Evolutionary conservation across 2,797 vertebrate species (phyloP).

Genomic region (Euthynnus affinis): DNA sequence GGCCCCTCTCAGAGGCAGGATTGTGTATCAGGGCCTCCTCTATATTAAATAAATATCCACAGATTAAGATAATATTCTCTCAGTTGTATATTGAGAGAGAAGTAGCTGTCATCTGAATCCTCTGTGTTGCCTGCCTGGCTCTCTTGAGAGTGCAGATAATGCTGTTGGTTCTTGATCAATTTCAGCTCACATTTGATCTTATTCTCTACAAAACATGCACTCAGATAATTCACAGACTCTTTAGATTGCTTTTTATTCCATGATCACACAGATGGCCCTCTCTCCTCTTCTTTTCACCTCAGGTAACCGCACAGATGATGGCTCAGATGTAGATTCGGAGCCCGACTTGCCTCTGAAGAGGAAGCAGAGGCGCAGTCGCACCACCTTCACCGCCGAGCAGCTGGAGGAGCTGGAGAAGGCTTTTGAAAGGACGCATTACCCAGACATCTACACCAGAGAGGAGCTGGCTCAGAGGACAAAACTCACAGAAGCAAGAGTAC

Average conservation of each 20-base stretch:
- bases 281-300: slow-evolving; percentile 47
- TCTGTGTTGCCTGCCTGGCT: slow-evolving; percentile 51
- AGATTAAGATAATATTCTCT: slow-evolving; percentile 86
- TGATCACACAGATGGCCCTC: slow-evolving; percentile 55
- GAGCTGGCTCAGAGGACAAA: slow-evolving; percentile 98
- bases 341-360: slow-evolving; percentile 97
- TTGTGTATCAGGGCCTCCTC: slow-evolving; percentile 82
- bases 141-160: slow-evolving; percentile 63
- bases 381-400: slow-evolving; percentile 98
- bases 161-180: slow-evolving; percentile 40
- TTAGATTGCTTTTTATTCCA: slow-evolving; percentile 30
- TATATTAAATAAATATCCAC: slow-evolving; percentile 85
- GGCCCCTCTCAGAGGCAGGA: slow-evolving; percentile 81
- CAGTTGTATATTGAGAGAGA: slow-evolving; percentile 76
- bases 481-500: slow-evolving; percentile 96
- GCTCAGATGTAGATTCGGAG: slow-evolving; percentile 96
- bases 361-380: slow-evolving; percentile 98
- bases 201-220: slow-evolving; percentile 42
- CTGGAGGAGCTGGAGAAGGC: slow-evolving; percentile 99
- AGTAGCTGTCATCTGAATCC: slow-evolving; percentile 80
- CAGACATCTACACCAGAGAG: slow-evolving; percentile 98
- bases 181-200: slow-evolving; percentile 44
- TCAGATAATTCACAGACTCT: slow-evolving; percentile 32
- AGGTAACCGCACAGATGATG: slow-evolving; percentile 96
- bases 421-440: slow-evolving; percentile 98